phyloP scores from a whole-genome alignment of 2,113 vertebrate species.

The Thamnaconus septentrionalis region DNA sequence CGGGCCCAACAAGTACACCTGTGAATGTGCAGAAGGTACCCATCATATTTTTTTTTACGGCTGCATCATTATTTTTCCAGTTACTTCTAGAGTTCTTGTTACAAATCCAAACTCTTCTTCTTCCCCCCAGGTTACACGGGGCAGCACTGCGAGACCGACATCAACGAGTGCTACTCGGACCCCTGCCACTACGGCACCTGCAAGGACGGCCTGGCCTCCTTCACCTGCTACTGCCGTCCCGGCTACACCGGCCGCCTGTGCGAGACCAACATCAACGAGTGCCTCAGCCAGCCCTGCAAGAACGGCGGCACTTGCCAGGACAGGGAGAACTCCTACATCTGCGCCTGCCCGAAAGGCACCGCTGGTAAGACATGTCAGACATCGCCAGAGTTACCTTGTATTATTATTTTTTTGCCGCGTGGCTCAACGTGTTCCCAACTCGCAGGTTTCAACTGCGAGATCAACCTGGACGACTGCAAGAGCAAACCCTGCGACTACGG shows the following conservation, averaged over 20 bases:
- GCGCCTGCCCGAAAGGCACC: conserved; percentile 91
- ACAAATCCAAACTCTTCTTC: not conserved
- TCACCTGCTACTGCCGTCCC: conserved; percentile 85
- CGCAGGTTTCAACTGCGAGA: conserved; percentile 88
- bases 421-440: not conserved
- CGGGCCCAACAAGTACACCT: conserved; percentile 90
- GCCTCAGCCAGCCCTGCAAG: conserved; percentile 91
- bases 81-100: not conserved
- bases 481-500: conserved; percentile 90
- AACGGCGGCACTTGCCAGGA: conserved; percentile 93
- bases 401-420: not conserved
- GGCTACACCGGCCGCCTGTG: conserved; percentile 91
- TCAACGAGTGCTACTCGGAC: conserved; percentile 88
- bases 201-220: conserved; percentile 85
- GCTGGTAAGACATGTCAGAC: conserved; percentile 75
- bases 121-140: conserved; percentile 83
- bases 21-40: conserved; percentile 91
- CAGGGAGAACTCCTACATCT: conserved; percentile 86
- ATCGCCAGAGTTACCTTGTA: not conserved
- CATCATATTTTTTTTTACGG: not conserved
- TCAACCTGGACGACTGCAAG: conserved; percentile 92
- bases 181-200: conserved; percentile 94
- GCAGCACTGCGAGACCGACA: conserved; percentile 85
- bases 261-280: conserved; percentile 94
- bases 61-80: not conserved